Evolutionary conservation across 53 echinoderm and acorn worm genomes (phyloP), one percentile per base, ranked within the genome.

Genomic region (Hippasteria phrygiana): DNA sequence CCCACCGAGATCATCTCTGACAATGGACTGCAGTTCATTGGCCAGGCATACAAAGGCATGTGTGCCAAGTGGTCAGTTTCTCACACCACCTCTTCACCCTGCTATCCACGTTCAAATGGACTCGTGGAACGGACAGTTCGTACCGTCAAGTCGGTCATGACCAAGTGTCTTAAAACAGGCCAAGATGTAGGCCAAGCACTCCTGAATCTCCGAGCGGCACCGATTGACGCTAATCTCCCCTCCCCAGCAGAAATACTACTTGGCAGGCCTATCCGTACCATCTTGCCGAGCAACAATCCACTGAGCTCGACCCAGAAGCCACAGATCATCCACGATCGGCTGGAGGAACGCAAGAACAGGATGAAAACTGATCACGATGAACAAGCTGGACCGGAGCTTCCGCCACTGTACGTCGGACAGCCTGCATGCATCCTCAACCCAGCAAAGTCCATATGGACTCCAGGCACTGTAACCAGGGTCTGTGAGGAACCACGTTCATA

Each of bases 191-290:
- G n/a, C 64, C 62, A 62, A 62, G 62, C 62, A 14, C 17, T 62
- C 5, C 62, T 62, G 4, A 14, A 62, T 20, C 62, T 62, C 24
- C 12, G 62, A 62, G 93, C 92, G 28, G 92, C 96, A 75, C 91
- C 89, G 0, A 51, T 93, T 12, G 90, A 93, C 43, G 40, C 88
- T 28, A 35, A 90, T 29, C 11, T 95, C 35, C 91, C 89, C 34
- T 93, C 93, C 9, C 96, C 93, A 48, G 93, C 93, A 40, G 93
- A 93, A 55, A 64, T 93, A 8, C 28, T 93, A 20, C 89, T 92
- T 71, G 83, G 88, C 16, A 75, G 90, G 80, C 90, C 90, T 1
- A 29, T 91, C 62, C 32, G 83, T 33, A 92, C 92, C 11, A 81
- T 37, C 13, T 82, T 93, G 12, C 90, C 94, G 35, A 84, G 83